These are phyloP conservation scores for Thamnophis sirtalis DNA, from an alignment of 2,113 vertebrate species.

Conservation along the genomic window DNA sequence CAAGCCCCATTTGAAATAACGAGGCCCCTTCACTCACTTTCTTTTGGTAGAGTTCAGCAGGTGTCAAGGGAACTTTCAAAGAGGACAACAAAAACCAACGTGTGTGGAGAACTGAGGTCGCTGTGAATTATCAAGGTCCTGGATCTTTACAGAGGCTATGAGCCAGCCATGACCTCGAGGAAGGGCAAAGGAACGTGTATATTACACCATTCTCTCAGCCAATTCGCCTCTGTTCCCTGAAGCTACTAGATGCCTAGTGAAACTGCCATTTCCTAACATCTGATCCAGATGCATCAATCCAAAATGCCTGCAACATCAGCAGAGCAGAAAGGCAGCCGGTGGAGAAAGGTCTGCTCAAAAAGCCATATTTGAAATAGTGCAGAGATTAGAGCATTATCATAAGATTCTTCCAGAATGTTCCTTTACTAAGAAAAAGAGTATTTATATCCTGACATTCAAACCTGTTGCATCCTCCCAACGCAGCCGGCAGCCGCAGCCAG, in stretches of 20 bases:
- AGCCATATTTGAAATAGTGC: not conserved
- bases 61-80: slow-evolving; percentile 42
- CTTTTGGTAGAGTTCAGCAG: slow-evolving; percentile 21
- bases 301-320: not conserved
- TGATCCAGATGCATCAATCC: slow-evolving; percentile 16
- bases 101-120: slow-evolving; percentile 4
- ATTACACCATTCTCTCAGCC: slow-evolving; percentile 32
- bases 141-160: slow-evolving; percentile 26
- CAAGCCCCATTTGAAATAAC: slow-evolving; percentile 73
- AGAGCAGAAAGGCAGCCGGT: slow-evolving; percentile 16
- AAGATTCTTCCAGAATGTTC: not conserved
- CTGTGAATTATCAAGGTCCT: slow-evolving; percentile 48
- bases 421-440: not conserved
- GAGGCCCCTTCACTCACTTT: slow-evolving; percentile 62
- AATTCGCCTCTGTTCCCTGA: slow-evolving; percentile 8
- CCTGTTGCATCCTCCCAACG: too few species aligned
- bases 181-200: slow-evolving; percentile 35
- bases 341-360: slow-evolving; percentile 17
- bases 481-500: too few species aligned
- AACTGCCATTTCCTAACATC: slow-evolving; percentile 32
- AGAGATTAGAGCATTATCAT: not conserved
- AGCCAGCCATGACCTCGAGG: slow-evolving; percentile 36
- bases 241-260: slow-evolving; percentile 30
- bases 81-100: slow-evolving; percentile 36
- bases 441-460: not conserved